Evolutionary conservation across 2,797 vertebrate species (phyloP).

Genomic region (Somateria mollissima): DNA sequence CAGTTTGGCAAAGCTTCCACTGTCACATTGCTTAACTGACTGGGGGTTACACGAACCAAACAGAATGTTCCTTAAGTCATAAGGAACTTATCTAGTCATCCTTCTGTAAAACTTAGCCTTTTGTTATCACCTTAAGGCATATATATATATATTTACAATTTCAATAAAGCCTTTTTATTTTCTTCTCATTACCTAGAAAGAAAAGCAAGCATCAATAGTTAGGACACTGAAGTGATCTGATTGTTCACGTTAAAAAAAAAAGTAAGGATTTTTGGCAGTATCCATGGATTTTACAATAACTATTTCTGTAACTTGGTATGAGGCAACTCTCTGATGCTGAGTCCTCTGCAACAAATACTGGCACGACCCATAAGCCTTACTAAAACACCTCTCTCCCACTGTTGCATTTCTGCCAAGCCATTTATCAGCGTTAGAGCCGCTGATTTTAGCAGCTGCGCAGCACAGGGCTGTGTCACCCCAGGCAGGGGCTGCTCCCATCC

Average conservation of each 20-base stretch:
- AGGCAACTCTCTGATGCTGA: rapidly evolving
- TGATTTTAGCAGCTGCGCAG: rapidly evolving
- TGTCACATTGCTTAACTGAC: too few species aligned
- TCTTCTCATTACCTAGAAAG: too few species aligned
- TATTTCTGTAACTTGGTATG: rapidly evolving
- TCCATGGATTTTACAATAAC: rapidly evolving
- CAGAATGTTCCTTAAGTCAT: too few species aligned
- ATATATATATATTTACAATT: rapidly evolving
- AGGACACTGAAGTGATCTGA: rapidly evolving
- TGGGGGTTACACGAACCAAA: too few species aligned
- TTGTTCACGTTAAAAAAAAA: rapidly evolving
- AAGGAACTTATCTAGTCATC: too few species aligned
- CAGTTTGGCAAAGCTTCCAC: too few species aligned
- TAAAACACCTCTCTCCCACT: rapidly evolving
- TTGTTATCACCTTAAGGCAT: background rate
- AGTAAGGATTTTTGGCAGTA: rapidly evolving
- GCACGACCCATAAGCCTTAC: rapidly evolving
- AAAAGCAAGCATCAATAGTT: rapidly evolving
- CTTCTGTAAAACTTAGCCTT: too few species aligned
- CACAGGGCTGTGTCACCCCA: rapidly evolving
- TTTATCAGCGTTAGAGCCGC: rapidly evolving
- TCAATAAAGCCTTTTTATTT: rapidly evolving
- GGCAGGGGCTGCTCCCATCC: rapidly evolving
- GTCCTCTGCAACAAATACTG: rapidly evolving
- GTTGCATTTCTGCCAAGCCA: rapidly evolving